phyloP scores from a whole-genome alignment of 2,113 vertebrate genomes.

The Anarrhichthys ocellatus region DNA sequence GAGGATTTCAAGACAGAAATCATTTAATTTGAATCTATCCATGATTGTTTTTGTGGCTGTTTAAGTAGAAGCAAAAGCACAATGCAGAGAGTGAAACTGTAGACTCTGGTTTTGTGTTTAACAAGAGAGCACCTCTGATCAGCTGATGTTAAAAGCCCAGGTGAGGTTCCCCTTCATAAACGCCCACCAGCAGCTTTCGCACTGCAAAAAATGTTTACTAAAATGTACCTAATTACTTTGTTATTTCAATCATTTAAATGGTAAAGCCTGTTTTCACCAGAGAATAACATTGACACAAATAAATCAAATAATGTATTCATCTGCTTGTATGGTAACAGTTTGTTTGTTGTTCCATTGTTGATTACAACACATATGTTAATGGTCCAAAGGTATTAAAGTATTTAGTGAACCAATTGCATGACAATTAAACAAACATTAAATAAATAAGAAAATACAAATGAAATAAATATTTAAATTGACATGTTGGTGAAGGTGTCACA shows the following conservation, averaged over 20 bases:
- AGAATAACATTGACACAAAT: neutral
- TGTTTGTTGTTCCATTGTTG: neutral
- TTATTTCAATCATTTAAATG: neutral
- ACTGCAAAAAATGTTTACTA: conserved; percentile 27
- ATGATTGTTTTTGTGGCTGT: conserved; percentile 32
- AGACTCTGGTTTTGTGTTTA: conserved; percentile 44
- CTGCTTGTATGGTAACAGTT: neutral
- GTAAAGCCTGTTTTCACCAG: neutral
- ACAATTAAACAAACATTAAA: neutral
- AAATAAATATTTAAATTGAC: neutral
- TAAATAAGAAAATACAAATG: neutral
- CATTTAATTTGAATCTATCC: conserved; percentile 49
- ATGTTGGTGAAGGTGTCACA: too few species aligned
- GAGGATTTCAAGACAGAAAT: conserved; percentile 45
- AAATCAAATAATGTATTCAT: neutral
- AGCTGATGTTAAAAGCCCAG: conserved; percentile 48
- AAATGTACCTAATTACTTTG: neutral
- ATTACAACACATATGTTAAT: neutral
- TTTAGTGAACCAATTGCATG: neutral
- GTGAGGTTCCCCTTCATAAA: conserved; percentile 22
- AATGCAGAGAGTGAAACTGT: conserved; percentile 31
- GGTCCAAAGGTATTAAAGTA: neutral
- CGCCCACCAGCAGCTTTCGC: conserved; percentile 6
- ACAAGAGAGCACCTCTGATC: conserved; percentile 35
- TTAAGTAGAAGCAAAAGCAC: conserved; percentile 18